phyloP scores from a whole-genome alignment of 2,113 vertebrate genomes.

The Pundamilia nyererei region DNA sequence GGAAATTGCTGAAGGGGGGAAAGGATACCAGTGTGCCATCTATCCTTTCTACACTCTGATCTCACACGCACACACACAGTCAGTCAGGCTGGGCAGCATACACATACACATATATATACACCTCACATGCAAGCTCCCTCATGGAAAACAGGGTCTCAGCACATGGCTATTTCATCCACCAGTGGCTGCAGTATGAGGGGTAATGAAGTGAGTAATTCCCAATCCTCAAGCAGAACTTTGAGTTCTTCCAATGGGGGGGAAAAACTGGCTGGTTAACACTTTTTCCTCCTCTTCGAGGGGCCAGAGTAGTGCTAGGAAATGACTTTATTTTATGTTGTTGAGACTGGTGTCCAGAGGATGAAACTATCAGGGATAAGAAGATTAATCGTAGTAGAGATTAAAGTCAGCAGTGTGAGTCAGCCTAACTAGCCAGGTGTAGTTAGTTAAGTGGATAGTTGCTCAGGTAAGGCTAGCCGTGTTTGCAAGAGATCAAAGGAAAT shows the following conservation, averaged over 20 bases:
- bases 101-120: background rate
- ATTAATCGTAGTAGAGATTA: background rate
- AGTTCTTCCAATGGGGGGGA: background rate
- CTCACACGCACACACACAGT: background rate
- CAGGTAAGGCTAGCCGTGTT: background rate
- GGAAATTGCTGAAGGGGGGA: slow-evolving; percentile 15
- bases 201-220: slow-evolving; percentile 64
- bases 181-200: slow-evolving; percentile 50
- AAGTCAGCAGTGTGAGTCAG: background rate
- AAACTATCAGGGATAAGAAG: background rate
- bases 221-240: slow-evolving; percentile 42
- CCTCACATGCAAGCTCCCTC: slow-evolving; percentile 9
- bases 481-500: background rate
- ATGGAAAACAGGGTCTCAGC: slow-evolving; percentile 48
- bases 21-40: slow-evolving; percentile 24
- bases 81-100: background rate
- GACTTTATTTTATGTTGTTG: background rate
- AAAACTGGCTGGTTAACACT: slow-evolving; percentile 35
- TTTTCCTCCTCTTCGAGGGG: background rate
- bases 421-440: background rate
- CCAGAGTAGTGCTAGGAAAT: background rate
- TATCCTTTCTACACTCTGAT: slow-evolving; percentile 17
- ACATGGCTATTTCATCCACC: slow-evolving; percentile 63
- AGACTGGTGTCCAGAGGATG: background rate
- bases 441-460: background rate